These are phyloP conservation scores for Tenthredo notha DNA, from an alignment of 2,888 invertebrate genomes.

Conservation along the genomic window DNA sequence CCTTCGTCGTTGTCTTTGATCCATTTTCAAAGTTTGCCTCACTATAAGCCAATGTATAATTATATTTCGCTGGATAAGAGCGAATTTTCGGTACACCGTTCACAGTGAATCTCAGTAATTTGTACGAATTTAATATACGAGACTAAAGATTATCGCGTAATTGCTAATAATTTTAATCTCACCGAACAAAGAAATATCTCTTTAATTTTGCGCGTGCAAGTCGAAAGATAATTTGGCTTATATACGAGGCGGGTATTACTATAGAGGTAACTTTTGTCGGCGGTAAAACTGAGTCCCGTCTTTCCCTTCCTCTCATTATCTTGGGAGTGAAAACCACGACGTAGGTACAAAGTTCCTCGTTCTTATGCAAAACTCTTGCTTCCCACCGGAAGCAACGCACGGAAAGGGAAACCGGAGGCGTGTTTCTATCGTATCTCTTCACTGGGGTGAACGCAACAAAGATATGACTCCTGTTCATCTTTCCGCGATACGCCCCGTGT, in stretches of 20 bases:
- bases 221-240: conserved; percentile 46
- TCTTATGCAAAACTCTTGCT: conserved; percentile 50
- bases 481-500: conserved; percentile 37
- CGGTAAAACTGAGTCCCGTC: neutral
- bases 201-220: conserved; percentile 29
- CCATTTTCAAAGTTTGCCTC: conserved; percentile 27
- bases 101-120: neutral
- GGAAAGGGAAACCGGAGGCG: conserved; percentile 46
- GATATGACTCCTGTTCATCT: conserved; percentile 48
- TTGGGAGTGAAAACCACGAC: conserved; percentile 32
- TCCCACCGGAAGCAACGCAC: conserved; percentile 46
- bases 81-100: neutral
- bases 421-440: conserved; percentile 34
- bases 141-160: conserved; percentile 8
- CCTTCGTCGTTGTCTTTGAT: conserved; percentile 24
- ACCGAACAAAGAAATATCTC: conserved; percentile 31
- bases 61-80: conserved; percentile 7
- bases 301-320: conserved; percentile 36
- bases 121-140: conserved; percentile 33
- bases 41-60: neutral
- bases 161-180: conserved; percentile 31
- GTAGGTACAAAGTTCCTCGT: conserved; percentile 44
- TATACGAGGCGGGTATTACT: conserved; percentile 5
- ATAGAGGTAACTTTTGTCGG: conserved; percentile 32
- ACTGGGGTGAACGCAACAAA: conserved; percentile 38